Conservation (phyloP, 1,140 invertebrate genomes). For the Lasioglossum albipes region DNA sequence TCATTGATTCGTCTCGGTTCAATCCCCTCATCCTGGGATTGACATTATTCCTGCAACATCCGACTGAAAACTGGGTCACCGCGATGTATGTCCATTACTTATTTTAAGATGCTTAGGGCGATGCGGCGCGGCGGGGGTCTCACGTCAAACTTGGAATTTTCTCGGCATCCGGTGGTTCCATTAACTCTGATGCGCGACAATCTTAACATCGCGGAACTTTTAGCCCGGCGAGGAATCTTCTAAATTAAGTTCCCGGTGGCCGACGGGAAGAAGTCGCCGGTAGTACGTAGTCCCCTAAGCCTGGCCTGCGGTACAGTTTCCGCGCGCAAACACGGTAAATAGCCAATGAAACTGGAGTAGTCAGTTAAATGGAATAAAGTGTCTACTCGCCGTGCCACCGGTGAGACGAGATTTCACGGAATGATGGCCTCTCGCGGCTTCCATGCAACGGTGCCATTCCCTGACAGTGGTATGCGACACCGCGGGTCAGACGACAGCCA, state of each 20-base stretch:
- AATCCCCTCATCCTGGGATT: slow-evolving; percentile 15
- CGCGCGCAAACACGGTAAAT: background rate
- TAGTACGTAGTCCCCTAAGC: background rate
- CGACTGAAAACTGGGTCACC: slow-evolving; percentile 26
- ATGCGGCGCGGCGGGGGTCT: slow-evolving; percentile 3
- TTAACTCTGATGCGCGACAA: slow-evolving; percentile 35
- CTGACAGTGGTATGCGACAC: no score
- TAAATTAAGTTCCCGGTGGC: slow-evolving; percentile 17
- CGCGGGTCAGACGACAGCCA: no score
- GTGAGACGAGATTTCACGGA: no score
- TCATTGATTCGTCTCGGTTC: slow-evolving; percentile 10
- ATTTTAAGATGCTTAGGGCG: slow-evolving; percentile 41
- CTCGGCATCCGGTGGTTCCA: slow-evolving; percentile 20
- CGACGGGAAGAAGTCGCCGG: no score
- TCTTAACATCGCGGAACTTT: slow-evolving; percentile 18
- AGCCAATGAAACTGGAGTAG: background rate
- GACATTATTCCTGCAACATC: slow-evolving; percentile 4
- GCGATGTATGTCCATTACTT: slow-evolving; percentile 37
- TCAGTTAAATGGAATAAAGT: no score
- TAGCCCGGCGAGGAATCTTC: slow-evolving; percentile 4
- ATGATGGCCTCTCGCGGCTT: no score
- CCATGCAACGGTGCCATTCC: no score
- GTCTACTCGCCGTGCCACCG: no score
- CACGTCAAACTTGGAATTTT: slow-evolving; percentile 40
- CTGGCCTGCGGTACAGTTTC: background rate